Conservation (phyloP, 2,113 vertebrate species). For the Etheostoma spectabile region DNA sequence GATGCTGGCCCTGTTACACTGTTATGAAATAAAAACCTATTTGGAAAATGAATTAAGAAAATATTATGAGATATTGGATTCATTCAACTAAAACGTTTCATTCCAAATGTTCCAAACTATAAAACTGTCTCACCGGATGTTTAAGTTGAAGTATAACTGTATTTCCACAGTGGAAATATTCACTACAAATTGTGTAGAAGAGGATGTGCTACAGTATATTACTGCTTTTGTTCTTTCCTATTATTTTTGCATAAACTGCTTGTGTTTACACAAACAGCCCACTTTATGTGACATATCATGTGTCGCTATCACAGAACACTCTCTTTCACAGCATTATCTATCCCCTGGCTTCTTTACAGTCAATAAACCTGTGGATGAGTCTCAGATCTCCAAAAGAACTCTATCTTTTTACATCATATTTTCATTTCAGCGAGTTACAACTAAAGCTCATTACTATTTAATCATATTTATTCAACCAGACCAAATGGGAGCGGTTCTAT, state of each 20-base stretch:
- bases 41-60: not conserved
- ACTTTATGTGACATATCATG: slow-evolving; percentile 59
- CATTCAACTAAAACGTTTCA: not conserved
- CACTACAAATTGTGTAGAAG: slow-evolving; percentile 1
- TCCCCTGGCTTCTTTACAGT: slow-evolving; percentile 51
- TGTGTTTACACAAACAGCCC: slow-evolving; percentile 34
- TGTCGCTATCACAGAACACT: slow-evolving; percentile 43
- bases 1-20: not conserved
- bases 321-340: slow-evolving; percentile 38
- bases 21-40: not conserved
- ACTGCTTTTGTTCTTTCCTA: not conserved
- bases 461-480: slow-evolving; percentile 25
- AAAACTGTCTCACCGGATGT: not conserved
- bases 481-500: not conserved
- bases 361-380: slow-evolving; percentile 39
- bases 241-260: slow-evolving; percentile 34
- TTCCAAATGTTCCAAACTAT: not conserved
- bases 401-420: slow-evolving; percentile 28
- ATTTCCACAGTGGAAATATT: slow-evolving; percentile 10
- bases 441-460: slow-evolving; percentile 32
- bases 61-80: not conserved
- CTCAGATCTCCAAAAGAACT: slow-evolving; percentile 28
- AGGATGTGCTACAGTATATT: not conserved
- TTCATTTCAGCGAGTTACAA: slow-evolving; percentile 33
- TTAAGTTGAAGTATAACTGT: not conserved